These are phyloP conservation scores for Tipula lateralis DNA, from an alignment of 2,888 invertebrate species.

Conservation along the genomic window DNA sequence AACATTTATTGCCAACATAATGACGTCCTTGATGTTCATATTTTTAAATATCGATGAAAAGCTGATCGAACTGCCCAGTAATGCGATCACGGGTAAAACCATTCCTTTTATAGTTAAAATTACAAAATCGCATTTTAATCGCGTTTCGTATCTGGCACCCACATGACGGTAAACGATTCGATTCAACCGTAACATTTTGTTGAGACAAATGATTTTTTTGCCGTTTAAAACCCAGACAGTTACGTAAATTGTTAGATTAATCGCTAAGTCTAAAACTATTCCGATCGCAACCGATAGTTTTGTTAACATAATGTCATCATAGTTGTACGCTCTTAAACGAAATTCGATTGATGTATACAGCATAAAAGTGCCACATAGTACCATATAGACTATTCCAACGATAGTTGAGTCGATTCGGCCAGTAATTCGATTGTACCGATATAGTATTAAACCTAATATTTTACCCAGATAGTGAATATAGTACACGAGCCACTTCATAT, in stretches of 20 bases:
- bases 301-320: background rate
- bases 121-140: background rate
- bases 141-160: background rate
- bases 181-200: background rate
- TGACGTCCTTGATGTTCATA: background rate
- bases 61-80: background rate
- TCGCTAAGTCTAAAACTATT: background rate
- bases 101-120: background rate
- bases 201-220: background rate
- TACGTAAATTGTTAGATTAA: background rate
- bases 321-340: background rate
- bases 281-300: background rate
- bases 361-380: background rate
- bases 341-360: background rate
- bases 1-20: background rate
- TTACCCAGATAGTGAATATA: background rate
- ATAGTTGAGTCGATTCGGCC: background rate
- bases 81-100: background rate
- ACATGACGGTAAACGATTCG: background rate
- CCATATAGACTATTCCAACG: background rate
- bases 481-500: background rate
- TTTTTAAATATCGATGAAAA: background rate
- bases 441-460: background rate
- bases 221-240: background rate
- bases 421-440: background rate